phyloP scores from a whole-genome alignment of 2,797 vertebrate genomes.

The Gymnocypris eckloni region DNA sequence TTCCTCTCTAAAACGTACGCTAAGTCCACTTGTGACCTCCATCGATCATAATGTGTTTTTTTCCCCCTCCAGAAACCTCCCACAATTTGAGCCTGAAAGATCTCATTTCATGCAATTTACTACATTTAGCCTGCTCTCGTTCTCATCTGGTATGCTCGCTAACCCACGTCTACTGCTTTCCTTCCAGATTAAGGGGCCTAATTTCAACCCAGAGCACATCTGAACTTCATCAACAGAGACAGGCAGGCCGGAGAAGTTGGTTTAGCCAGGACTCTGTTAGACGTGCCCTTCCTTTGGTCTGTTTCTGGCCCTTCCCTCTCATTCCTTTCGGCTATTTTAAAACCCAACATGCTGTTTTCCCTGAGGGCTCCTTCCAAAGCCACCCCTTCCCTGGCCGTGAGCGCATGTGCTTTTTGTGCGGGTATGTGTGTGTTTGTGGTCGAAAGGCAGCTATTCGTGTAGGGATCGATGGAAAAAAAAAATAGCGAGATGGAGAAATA shows the following conservation, averaged over 20 bases:
- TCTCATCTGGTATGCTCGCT: conserved; percentile 49
- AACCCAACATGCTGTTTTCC: conserved; percentile 61
- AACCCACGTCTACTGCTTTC: conserved; percentile 47
- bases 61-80: conserved; percentile 3
- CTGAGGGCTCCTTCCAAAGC: conserved; percentile 50
- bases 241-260: conserved; percentile 57
- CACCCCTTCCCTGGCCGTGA: conserved; percentile 40
- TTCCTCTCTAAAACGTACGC: conserved; percentile 33
- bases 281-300: conserved; percentile 52
- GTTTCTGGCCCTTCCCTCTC: conserved; percentile 55
- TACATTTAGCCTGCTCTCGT: conserved; percentile 55
- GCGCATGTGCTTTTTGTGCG: conserved; percentile 36
- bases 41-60: conserved; percentile 32
- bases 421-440: conserved; percentile 63
- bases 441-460: conserved; percentile 68
- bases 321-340: conserved; percentile 64
- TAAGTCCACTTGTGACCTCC: conserved; percentile 28
- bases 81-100: conserved; percentile 41
- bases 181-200: conserved; percentile 51
- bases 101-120: conserved; percentile 46
- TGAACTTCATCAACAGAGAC: conserved; percentile 58
- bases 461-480: conserved; percentile 52
- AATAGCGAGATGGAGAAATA: conserved; percentile 69
- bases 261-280: conserved; percentile 56
- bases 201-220: conserved; percentile 53